A percentile compares a stretch with the other conserved stretches of the same genome.
These are phyloP conservation scores for Amphiprion clarkii DNA, from an alignment of 2,797 vertebrate species.

Conservation along the genomic window DNA sequence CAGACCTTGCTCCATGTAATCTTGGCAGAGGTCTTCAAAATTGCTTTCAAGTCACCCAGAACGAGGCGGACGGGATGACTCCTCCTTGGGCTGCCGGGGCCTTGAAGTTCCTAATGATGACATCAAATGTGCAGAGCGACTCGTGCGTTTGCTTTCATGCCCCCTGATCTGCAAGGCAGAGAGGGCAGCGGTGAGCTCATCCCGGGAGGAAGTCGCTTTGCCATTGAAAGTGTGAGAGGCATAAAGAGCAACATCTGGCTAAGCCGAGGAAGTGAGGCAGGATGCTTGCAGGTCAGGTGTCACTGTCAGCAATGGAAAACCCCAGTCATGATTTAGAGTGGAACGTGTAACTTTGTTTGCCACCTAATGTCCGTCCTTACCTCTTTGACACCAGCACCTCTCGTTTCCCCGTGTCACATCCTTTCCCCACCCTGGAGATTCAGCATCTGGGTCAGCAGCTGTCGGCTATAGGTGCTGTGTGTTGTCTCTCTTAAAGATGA, in stretches of 20 bases:
- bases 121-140: slow-evolving; percentile 72
- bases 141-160: slow-evolving; percentile 28
- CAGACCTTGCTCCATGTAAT: slow-evolving; percentile 56
- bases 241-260: slow-evolving; percentile 78
- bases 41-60: slow-evolving; percentile 78
- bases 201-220: slow-evolving; percentile 73
- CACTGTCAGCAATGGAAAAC: slow-evolving; percentile 72
- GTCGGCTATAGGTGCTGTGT: slow-evolving; percentile 57
- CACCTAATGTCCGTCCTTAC: slow-evolving; percentile 44
- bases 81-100: slow-evolving; percentile 52
- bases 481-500: slow-evolving; percentile 57
- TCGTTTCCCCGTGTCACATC: slow-evolving; percentile 68
- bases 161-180: slow-evolving; percentile 63
- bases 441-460: slow-evolving; percentile 70
- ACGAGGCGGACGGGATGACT: slow-evolving; percentile 59
- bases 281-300: slow-evolving; percentile 79
- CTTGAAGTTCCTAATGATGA: slow-evolving; percentile 78
- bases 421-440: slow-evolving; percentile 52
- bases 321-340: slow-evolving; percentile 47
- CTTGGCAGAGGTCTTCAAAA: slow-evolving; percentile 64
- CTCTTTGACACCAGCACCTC: slow-evolving; percentile 63
- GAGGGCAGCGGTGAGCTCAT: slow-evolving; percentile 80
- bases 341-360: slow-evolving; percentile 27
- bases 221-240: slow-evolving; percentile 51
- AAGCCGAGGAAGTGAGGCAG: slow-evolving; percentile 70